Evolutionary conservation across 1,140 invertebrate species (phyloP), one percentile per base, ranked within the genome.

Genomic region (Drosophila leontia): DNA sequence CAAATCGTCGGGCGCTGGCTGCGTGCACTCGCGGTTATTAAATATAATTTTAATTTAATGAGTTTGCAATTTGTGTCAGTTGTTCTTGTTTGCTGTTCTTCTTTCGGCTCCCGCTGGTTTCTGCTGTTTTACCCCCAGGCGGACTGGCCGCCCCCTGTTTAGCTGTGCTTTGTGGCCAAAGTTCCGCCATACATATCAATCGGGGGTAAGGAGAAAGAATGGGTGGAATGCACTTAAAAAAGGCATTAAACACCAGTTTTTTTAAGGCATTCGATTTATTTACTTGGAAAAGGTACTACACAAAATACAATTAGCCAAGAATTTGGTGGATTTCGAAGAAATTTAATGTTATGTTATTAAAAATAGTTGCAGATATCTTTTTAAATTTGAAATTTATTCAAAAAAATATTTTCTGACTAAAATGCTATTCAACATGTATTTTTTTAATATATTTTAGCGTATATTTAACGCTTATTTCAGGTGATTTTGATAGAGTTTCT

Each of bases 11-110:
- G 80, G 78, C 69, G 69, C 78, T 90, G 81, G 69, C 78, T 84
- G 78, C 78, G 77, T 90, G 81, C 84, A 80, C 74, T 90, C 78
- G 80, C 84, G 77, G 70, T 90, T 90, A 90, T 90, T 85, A 90
- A 90, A 90, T 90, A 82, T 85, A 90, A 90, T 90, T 90, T 90
- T 90, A 90, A 90, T 85, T 90, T 90, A 90, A 90, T 90, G 85
- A 90, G 85, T 90, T 90, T 85, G 85, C 85, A 85, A 90, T 90
- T 90, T 90, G 81, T 90, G 78, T 85, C 85, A 85, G 85, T 86
- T 86, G 76, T 65, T 87, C 53, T 85, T 80, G 83, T 75, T 76
- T 76, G 69, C 41, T 78, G 75, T 67, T 76, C 51, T 76, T 41
- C 61, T 53, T 59, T 68, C 11, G 41, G 23, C 74, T 19, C 71